Conservation (phyloP, 2,797 vertebrate genomes). For the Chlorospingus flavigularis region DNA sequence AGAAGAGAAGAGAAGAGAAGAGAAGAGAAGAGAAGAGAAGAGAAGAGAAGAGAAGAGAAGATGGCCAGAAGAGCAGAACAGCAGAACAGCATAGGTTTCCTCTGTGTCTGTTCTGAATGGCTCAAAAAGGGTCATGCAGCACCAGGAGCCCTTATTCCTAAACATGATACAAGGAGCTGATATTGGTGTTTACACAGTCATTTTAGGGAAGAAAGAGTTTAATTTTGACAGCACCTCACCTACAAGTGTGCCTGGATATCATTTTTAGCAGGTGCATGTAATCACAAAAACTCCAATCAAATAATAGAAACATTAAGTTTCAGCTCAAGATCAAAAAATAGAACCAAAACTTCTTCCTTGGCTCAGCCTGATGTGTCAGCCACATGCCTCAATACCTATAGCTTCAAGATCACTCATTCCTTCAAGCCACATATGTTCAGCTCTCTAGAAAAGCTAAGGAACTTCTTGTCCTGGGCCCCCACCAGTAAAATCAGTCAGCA, state of each 20-base stretch:
- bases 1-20: background rate
- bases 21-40: too few species aligned
- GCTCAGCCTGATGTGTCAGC: background rate
- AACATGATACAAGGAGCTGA: constrained; percentile 2
- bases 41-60: background rate
- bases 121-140: background rate
- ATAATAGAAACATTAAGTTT: constrained; percentile 49
- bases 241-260: background rate
- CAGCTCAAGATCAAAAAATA: constrained; percentile 44
- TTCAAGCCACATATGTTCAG: background rate
- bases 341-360: background rate
- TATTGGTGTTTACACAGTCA: constrained; percentile 50
- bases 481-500: background rate
- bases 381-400: background rate
- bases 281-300: constrained; percentile 49
- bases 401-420: background rate
- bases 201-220: constrained; percentile 37
- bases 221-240: constrained; percentile 6
- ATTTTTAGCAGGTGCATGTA: constrained; percentile 40
- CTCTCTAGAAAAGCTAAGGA: background rate
- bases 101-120: background rate
- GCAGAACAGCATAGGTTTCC: background rate
- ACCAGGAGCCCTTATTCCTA: constrained; percentile 4
- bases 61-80: background rate
- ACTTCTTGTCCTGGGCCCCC: background rate